Base-by-base conservation (phyloP, 2,888 invertebrate species). In the Syritta pipiens region DNA sequence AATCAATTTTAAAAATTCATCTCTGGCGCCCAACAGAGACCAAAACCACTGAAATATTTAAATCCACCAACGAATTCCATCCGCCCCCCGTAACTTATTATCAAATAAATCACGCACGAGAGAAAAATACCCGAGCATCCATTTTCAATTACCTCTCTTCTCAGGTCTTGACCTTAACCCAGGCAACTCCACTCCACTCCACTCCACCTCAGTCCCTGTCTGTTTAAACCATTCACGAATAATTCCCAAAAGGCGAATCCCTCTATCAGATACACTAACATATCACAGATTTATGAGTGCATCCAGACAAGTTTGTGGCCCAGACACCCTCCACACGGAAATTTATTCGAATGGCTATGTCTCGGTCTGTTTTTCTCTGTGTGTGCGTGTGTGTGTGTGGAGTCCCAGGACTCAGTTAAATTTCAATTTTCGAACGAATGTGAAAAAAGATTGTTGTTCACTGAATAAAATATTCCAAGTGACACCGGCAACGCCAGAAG, bases 381-480 rank as follows among this genome's bases (percentile, higher is more conserved):
- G 14, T 3, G 1, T 2, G 2, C 10, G 30, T 1, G 14, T 35
- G 22, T 42, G 53, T 67, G 60, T 79, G 77, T 19, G 12, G 1
- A 10, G 44, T 79, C 77, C 77, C 77, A 65, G 77, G 57, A 30
- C 72, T 32, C 72, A 57, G 79, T 79, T 72, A 72, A 79, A 79
- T 79, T 72, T 79, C 79, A 79, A 79, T 79, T 79, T 79, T 67
- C 72, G 72, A 67, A 68, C 69, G 57, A 55, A 48, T 5, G 20
- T 44, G 17, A 9, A 35, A 48, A 35, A 62, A 62, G 32, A 32
- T 10, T 4, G 42, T 20, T 49, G 42, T 68, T 62, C 55, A 49
- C 62, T 62, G 72, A 79, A 79, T 79, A 79, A 79, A 79, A 79
- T 79, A 79, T 72, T 55, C 67, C 79, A 79, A 77, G 71, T 51